Percentiles rank a stretch among this genome's conserved stretches.
Conservation (phyloP, 2,888 invertebrate genomes). For the Linnaemya tessellans region DNA sequence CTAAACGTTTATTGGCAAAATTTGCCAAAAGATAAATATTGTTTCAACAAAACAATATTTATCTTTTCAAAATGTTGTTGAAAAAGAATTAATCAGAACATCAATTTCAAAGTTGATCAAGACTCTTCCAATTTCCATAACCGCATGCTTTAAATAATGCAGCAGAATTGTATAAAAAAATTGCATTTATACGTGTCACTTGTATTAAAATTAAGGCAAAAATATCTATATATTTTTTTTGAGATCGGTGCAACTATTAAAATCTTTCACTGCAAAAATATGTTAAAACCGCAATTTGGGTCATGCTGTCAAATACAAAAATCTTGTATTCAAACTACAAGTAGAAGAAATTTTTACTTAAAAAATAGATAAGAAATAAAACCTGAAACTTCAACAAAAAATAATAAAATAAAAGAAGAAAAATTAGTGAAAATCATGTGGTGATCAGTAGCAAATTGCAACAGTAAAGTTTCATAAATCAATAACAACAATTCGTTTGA, state of each 20-base stretch:
- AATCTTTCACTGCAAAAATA: neutral
- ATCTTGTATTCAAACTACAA: neutral
- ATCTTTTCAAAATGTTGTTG: too few relatives aligned
- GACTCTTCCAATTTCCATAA: too few relatives aligned
- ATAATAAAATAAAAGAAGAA: slow-evolving; percentile 11
- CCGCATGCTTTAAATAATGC: too few relatives aligned
- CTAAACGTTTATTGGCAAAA: too few relatives aligned
- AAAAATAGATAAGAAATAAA: slow-evolving; percentile 19
- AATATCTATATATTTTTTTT: neutral
- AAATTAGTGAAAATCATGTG: slow-evolving; percentile 63
- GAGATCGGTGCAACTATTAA: neutral
- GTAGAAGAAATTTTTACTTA: neutral
- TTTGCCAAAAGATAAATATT: too few relatives aligned
- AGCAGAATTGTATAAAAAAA: too few relatives aligned
- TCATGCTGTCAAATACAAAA: slow-evolving; percentile 51
- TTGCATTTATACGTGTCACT: too few relatives aligned
- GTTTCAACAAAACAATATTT: too few relatives aligned
- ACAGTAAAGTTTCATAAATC: neutral
- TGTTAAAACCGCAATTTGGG: slow-evolving; percentile 34
- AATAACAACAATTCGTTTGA: slow-evolving; percentile 30
- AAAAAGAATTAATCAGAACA: too few relatives aligned
- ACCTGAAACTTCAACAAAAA: neutral
- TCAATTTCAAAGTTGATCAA: too few relatives aligned
- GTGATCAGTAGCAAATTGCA: slow-evolving; percentile 26
- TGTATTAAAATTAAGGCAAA: too few relatives aligned